Evolutionary conservation across 2,797 vertebrate genomes (phyloP).

Genomic region (Diplodus puntazzo): DNA sequence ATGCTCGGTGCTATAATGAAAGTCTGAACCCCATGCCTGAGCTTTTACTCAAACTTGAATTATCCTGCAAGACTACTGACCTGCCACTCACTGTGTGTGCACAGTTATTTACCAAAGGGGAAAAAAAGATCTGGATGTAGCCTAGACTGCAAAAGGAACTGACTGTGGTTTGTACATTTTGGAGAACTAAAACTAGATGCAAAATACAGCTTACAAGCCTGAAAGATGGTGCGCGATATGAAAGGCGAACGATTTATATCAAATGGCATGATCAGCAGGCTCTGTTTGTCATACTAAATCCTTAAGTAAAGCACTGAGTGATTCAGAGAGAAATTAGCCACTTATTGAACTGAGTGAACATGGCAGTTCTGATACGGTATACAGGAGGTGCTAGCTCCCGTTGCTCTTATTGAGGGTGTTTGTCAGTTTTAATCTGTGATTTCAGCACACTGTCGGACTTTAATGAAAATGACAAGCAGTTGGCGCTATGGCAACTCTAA

Average conservation of each 20-base stretch:
- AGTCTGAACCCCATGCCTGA: background rate
- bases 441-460: background rate
- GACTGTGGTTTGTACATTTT: conserved; percentile 19
- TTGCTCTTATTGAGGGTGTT: background rate
- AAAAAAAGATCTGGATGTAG: conserved; percentile 6
- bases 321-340: background rate
- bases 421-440: conserved; percentile 10
- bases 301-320: background rate
- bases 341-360: background rate
- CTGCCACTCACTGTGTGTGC: conserved; percentile 5
- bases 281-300: background rate
- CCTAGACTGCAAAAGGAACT: background rate
- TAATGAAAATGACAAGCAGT: background rate
- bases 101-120: conserved; percentile 3
- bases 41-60: background rate
- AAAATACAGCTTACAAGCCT: background rate
- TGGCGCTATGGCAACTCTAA: background rate
- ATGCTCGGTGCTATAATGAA: background rate
- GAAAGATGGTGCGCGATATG: background rate
- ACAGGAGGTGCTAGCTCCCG: background rate
- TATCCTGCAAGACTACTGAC: conserved; percentile 1
- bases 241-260: background rate
- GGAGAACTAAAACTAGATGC: conserved; percentile 2
- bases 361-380: background rate
- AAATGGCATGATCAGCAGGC: background rate